Evolutionary conservation across 1,140 invertebrate genomes (phyloP), one percentile per base, ranked within the genome.

Genomic region (Hyposmocoma kahamanoa): DNA sequence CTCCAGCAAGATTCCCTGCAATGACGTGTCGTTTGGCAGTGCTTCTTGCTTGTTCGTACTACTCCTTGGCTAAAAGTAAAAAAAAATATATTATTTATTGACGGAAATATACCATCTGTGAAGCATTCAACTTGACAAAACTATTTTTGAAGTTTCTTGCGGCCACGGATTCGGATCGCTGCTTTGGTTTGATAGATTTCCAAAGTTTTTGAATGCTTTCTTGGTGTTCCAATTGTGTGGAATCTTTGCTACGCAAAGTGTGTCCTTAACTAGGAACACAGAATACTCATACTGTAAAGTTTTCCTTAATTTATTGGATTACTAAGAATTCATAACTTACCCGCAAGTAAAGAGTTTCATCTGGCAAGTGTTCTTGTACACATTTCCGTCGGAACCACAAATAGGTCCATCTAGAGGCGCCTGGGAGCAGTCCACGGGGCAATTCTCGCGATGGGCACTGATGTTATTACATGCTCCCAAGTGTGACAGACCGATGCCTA

Each of bases 351-450:
- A 87, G 42, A 94, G 88, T 70, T 95, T 96, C 94, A 98, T 96
- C 61, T 96, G 93, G 73, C 97, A 98, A 4, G 95, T 96, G 49
- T 93, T 97, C 64, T 93, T 94, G 87, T 98, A 98, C 0, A 97
- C 96, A 65, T 96, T 96, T 21, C 96, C 95, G 74, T 98, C 94
- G 45, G 92, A 95, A 8, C 94, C 96, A 72, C 97, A 98, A 56
- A 98, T 92, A 0, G 95, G 95, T 13, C 95, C 95, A 67, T 96
- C 95, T 38, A 92, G 87, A 0, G 94, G 94, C 0, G 93, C 94
- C 59, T 91, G 91, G 13, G 93, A 92, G 70, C 95, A 97, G 52
- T 93, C 92, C 0, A 95, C 91, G 0, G 95, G 95, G 64, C 95
- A 97, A 70, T 95, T 95, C 72, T 96, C 95, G 22, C 94, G 86